These are phyloP conservation scores for Euura saliciscinereae DNA, from an alignment of 1,140 invertebrate genomes.

Conservation along the genomic window DNA sequence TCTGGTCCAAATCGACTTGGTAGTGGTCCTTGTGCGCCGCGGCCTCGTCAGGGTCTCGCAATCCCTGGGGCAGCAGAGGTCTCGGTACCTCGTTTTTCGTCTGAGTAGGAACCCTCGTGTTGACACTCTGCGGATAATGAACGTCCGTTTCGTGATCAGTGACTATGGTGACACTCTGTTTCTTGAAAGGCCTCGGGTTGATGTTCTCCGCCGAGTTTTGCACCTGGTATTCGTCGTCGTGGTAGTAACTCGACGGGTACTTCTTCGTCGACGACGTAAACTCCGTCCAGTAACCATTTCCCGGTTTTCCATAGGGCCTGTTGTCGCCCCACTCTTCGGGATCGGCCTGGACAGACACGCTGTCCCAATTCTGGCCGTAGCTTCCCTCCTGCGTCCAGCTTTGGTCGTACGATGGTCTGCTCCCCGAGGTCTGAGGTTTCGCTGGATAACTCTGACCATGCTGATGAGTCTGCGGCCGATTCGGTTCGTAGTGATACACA, in stretches of 20 bases:
- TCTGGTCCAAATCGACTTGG: neutral
- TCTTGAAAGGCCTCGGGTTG: slow-evolving; percentile 4
- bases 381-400: slow-evolving; percentile 22
- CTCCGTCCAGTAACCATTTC: neutral
- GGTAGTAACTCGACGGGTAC: neutral
- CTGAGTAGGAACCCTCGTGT: neutral
- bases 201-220: slow-evolving; percentile 7
- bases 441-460: slow-evolving; percentile 14
- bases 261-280: neutral
- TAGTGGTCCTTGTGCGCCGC: slow-evolving; percentile 10
- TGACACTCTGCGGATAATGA: neutral
- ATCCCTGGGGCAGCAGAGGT: slow-evolving; percentile 18
- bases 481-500: neutral
- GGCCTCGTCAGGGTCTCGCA: neutral
- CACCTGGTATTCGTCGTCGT: neutral
- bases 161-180: slow-evolving; percentile 1
- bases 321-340: neutral
- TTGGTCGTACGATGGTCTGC: slow-evolving; percentile 21
- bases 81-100: slow-evolving; percentile 26
- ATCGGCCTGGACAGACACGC: neutral
- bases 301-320: neutral
- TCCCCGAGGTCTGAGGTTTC: neutral
- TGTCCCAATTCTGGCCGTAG: neutral
- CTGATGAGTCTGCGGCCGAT: neutral
- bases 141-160: neutral